Evolutionary conservation across 2,113 vertebrate genomes (phyloP).

Genomic region (Macaca mulatta): DNA sequence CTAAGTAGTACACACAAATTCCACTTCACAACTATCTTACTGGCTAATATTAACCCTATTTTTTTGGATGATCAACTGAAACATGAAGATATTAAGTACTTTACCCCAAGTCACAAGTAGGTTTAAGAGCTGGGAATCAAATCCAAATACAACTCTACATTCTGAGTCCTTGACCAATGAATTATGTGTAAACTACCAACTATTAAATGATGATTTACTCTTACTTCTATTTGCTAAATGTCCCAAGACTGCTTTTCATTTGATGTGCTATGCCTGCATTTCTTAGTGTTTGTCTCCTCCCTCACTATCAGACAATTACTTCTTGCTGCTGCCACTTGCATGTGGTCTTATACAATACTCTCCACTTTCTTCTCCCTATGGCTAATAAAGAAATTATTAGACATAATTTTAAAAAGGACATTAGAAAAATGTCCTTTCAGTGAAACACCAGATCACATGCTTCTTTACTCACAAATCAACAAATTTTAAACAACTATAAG

Average conservation of each 20-base stretch:
- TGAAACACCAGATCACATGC: neutral
- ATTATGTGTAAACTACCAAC: neutral
- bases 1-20: neutral
- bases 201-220: neutral
- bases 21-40: neutral
- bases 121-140: neutral
- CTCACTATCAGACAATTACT: neutral
- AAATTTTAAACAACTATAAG: neutral
- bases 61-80: neutral
- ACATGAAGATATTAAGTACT: neutral
- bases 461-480: neutral
- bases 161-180: neutral
- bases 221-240: neutral
- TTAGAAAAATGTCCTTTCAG: neutral
- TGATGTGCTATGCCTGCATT: neutral
- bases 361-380: neutral
- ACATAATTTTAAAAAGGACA: too few species aligned
- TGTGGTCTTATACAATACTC: neutral
- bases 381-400: neutral
- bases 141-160: neutral
- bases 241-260: neutral
- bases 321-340: neutral
- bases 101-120: neutral
- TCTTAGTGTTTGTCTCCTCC: neutral
- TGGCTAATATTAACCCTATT: neutral